phyloP scores from a whole-genome alignment of 2,888 invertebrate genomes.

The Hypsopygia costalis region DNA sequence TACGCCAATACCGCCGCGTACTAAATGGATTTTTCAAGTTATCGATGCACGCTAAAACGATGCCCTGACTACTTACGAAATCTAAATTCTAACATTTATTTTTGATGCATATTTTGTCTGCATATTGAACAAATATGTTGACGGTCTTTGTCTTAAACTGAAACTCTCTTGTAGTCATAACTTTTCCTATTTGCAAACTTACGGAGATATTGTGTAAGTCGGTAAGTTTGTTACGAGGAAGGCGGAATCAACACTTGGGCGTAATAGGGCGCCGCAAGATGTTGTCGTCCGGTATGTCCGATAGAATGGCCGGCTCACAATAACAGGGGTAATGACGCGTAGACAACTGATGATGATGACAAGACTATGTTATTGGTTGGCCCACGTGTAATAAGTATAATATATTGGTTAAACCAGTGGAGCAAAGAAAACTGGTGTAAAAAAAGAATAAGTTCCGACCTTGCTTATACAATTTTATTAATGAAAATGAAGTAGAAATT shows the following conservation, averaged over 20 bases:
- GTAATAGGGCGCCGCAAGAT: constrained; percentile 77
- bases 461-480: no score
- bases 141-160: constrained; percentile 1
- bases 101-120: background rate
- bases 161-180: constrained; percentile 7
- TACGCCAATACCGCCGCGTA: constrained; percentile 43
- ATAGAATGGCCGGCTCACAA: constrained; percentile 67
- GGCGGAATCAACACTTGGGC: constrained; percentile 55
- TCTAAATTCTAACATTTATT: constrained; percentile 4
- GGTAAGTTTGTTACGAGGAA: constrained; percentile 43
- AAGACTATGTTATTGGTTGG: constrained; percentile 27
- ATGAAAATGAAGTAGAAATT: no score
- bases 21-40: constrained; percentile 70
- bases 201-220: constrained; percentile 13
- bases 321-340: constrained; percentile 67
- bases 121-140: constrained; percentile 6
- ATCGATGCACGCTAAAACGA: constrained; percentile 21
- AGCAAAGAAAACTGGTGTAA: no score
- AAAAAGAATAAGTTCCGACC: no score
- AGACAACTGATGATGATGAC: constrained; percentile 41
- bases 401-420: no score
- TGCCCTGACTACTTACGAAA: constrained; percentile 9
- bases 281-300: constrained; percentile 55
- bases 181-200: constrained; percentile 14
- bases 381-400: no score